Base-by-base conservation (phyloP, 2,888 invertebrate species). In the Bombyx huttoni region DNA sequence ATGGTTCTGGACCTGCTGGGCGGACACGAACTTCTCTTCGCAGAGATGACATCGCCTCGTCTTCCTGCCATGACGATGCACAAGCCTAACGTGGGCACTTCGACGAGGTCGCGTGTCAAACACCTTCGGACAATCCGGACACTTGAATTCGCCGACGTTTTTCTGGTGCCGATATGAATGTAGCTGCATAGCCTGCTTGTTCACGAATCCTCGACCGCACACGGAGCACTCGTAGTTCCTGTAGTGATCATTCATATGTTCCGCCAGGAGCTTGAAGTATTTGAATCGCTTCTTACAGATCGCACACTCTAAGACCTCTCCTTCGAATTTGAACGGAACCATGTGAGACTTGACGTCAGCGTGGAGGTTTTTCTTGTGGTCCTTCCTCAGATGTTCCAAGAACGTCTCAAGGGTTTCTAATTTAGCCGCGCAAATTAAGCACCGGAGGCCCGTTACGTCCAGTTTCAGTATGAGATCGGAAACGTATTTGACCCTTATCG, bases 221-320 rank as follows among this genome's bases (percentile, higher is more conserved):
- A 60, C 56, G 0, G 60, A 56, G 50, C 84, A 84, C 13, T 70
- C 62, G 35, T 72, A 81, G 52, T 82, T 82, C 9, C 70, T 66
- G 24, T 73, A 79, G 55, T 85, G 84, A 0, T 67, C 68, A 6
- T 72, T 73, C 79, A 82, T 81, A 34, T 85, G 84, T 9, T 75
- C 75, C 0, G 71, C 67, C 0, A 84, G 51, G 0, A 67, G 58
- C 54, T 79, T 80, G 52, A 81, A 80, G 52, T 58, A 67, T 13
- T 65, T 67, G 33, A 72, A 83, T 10, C 61, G 56, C 14, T 68
- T 65, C 0, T 56, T 52, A 52, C 85, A 85, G 2, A 69, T 63
- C 0, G 63, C 67, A 12, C 83, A 83, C 8, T 62, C 57, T 0
- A 80, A 56, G 0, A 50, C 52, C 6, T 74, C 66, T 0, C 55